Conservation (phyloP, 2,888 invertebrate species). For the Coecobrya sp. region DNA sequence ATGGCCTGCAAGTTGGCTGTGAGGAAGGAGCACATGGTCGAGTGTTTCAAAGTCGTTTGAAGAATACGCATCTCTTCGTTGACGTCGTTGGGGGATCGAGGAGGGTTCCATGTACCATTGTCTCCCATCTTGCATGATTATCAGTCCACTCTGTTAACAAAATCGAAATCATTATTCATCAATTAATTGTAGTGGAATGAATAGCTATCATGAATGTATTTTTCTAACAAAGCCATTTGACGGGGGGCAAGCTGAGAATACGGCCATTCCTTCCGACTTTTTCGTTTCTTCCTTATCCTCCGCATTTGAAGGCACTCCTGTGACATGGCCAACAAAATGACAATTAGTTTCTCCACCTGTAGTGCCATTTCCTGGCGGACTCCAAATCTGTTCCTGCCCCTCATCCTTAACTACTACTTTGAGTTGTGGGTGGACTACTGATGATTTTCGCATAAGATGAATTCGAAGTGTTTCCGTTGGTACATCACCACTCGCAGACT, state of each 20-base stretch:
- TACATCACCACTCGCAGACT: neutral
- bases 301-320: constrained; percentile 10
- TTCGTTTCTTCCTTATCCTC: no score
- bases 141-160: constrained; percentile 83
- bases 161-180: neutral
- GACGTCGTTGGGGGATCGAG: constrained; percentile 13
- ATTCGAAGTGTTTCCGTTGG: constrained; percentile 66
- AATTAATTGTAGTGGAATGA: constrained; percentile 1
- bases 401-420: constrained; percentile 73
- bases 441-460: constrained; percentile 74
- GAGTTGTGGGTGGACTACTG: constrained; percentile 57
- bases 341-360: neutral
- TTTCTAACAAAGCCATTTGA: constrained; percentile 61
- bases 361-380: neutral
- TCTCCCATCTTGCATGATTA: constrained; percentile 83
- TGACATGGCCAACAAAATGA: constrained; percentile 67
- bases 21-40: constrained; percentile 73
- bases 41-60: constrained; percentile 8
- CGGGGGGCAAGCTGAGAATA: constrained; percentile 67
- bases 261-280: constrained; percentile 36
- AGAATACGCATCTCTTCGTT: constrained; percentile 19
- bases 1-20: constrained; percentile 68
- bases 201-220: neutral
- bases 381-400: constrained; percentile 28
- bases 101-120: constrained; percentile 84